phyloP scores from a whole-genome alignment of 2,888 invertebrate genomes.

The Alloscopus bannaensis region DNA sequence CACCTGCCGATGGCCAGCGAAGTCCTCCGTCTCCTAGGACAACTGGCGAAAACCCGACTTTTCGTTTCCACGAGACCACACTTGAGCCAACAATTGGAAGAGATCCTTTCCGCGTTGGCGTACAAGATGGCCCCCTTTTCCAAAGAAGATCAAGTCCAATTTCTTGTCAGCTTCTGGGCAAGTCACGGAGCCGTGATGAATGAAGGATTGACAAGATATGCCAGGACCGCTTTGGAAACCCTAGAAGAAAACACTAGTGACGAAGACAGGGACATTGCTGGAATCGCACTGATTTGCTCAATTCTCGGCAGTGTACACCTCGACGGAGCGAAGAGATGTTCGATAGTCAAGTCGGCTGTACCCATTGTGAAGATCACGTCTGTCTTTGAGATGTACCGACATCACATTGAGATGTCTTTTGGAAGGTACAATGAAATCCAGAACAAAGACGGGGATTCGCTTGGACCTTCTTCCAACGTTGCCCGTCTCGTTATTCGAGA shows the following conservation, averaged over 20 bases:
- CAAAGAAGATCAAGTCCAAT: background rate
- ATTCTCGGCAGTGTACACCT: background rate
- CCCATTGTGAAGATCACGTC: background rate
- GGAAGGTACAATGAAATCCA: too few relatives aligned
- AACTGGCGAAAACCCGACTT: background rate
- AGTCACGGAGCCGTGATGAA: background rate
- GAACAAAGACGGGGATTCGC: too few relatives aligned
- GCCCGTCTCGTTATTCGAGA: too few relatives aligned
- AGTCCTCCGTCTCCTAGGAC: background rate
- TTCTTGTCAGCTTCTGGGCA: background rate
- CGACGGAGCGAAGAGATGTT: background rate
- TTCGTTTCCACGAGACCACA: conserved; percentile 1
- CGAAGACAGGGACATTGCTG: conserved; percentile 3
- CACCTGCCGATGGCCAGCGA: background rate
- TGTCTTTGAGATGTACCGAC: background rate
- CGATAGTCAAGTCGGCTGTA: background rate
- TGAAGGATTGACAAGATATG: background rate
- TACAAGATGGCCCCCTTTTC: background rate
- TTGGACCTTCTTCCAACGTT: too few relatives aligned
- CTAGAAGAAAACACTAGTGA: background rate
- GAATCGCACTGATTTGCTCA: conserved; percentile 1
- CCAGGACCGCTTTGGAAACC: background rate
- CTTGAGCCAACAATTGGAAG: background rate
- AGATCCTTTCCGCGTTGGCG: background rate
- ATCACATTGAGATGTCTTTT: background rate